Evolutionary conservation across 1,140 invertebrate species (phyloP).

Genomic region (Lepidostoma basale): DNA sequence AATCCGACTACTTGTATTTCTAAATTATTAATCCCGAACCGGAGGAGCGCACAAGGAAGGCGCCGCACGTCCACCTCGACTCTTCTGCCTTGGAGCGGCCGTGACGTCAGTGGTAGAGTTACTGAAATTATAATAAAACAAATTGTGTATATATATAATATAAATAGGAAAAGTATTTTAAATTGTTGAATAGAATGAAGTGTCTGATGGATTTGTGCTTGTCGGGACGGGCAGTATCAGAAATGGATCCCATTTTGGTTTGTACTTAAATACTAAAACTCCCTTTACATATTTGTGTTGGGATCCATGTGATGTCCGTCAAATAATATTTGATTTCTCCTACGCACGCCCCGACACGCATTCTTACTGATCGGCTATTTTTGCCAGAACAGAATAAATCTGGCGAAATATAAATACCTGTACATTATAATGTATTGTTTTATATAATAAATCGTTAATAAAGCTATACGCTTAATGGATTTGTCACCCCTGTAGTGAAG

Average conservation of each 20-base stretch:
- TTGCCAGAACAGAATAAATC: conserved; percentile 58
- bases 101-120: conserved; percentile 47
- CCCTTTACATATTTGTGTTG: conserved; percentile 55
- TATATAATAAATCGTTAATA: conserved; percentile 65
- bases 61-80: conserved; percentile 29
- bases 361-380: conserved; percentile 59
- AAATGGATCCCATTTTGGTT: conserved; percentile 17
- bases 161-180: conserved; percentile 47
- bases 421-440: conserved; percentile 66
- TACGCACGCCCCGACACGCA: conserved; percentile 60
- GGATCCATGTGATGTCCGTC: conserved; percentile 58
- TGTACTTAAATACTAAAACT: conserved; percentile 47
- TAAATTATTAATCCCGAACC: conserved; percentile 40
- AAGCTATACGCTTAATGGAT: conserved; percentile 47
- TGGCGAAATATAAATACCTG: conserved; percentile 63
- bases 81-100: conserved; percentile 41
- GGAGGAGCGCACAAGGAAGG: conserved; percentile 37
- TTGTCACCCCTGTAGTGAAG: conserved; percentile 18
- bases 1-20: conserved; percentile 46
- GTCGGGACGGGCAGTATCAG: conserved; percentile 28
- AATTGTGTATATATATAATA: conserved; percentile 48
- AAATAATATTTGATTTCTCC: conserved; percentile 54
- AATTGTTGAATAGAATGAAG: conserved; percentile 47
- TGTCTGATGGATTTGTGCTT: conserved; percentile 39
- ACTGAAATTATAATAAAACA: conserved; percentile 46